Evolutionary conservation across 2,888 invertebrate species (phyloP).

Genomic region (Cotesia congregata): DNA sequence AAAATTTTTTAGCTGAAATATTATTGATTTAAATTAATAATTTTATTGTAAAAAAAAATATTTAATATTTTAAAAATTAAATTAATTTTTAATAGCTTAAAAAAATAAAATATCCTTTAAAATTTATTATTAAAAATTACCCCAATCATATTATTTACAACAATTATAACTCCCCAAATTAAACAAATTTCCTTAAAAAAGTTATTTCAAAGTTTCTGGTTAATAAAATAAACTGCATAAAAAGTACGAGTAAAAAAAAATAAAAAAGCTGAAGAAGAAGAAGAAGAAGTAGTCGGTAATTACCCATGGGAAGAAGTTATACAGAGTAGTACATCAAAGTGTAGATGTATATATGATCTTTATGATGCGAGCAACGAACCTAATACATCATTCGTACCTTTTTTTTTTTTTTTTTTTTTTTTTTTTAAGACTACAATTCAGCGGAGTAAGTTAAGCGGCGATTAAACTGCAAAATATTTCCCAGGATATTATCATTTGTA

Average conservation of each 20-base stretch:
- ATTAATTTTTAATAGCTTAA: too few relatives aligned
- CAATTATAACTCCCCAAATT: too few relatives aligned
- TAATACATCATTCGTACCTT: slow-evolving; percentile 40
- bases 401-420: not conserved
- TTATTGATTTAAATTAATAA: too few relatives aligned
- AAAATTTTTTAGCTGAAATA: too few relatives aligned
- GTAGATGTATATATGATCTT: slow-evolving; percentile 43
- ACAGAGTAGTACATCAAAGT: slow-evolving; percentile 9
- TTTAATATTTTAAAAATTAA: too few relatives aligned
- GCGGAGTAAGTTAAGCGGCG: slow-evolving; percentile 9
- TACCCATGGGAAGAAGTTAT: slow-evolving; percentile 28
- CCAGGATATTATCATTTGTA: slow-evolving; percentile 16
- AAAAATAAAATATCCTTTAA: too few relatives aligned
- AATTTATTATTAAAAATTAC: too few relatives aligned
- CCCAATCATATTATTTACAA: too few relatives aligned
- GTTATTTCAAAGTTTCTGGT: not conserved
- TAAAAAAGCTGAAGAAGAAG: slow-evolving; percentile 20
- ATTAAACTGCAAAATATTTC: slow-evolving; percentile 11
- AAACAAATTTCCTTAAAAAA: not conserved
- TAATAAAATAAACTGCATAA: slow-evolving; percentile 6
- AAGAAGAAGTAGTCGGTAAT: slow-evolving; percentile 29
- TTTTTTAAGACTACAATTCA: slow-evolving; percentile 2
- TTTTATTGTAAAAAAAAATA: too few relatives aligned
- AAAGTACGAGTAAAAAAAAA: not conserved
- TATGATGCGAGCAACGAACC: slow-evolving; percentile 43